Evolutionary conservation across 53 echinoderm and acorn worm species (phyloP), one percentile per base, ranked within the genome.

Genomic region (Glandiceps talaboti): DNA sequence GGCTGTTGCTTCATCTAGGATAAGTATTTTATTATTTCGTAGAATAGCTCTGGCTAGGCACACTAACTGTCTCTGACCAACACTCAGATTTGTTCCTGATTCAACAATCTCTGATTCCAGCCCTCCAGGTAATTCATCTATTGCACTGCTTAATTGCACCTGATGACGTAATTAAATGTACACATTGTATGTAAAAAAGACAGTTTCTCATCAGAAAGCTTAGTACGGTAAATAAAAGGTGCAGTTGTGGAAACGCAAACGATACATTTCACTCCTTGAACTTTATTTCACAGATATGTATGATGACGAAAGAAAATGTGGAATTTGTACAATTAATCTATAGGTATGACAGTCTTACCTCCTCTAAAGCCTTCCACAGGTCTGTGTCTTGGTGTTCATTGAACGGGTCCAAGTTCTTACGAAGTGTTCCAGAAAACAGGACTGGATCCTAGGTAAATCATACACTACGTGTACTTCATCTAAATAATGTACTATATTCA

Each of bases 391-490:
- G 31, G 73, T 97, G 97, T 14, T 93, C 73, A 1, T 75, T 75
- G 79, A 97, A 97, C 20, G 97, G 97, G 77, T 97, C 97, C 31
- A 97, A 77, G 81, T 97, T 97, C 45, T 79, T 93, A n/a, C 97
- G 79, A 0, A 97, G 81, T 0, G 93, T 91, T 1, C 97, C 97
- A 64, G 92, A 92, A 74, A 97, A 97, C 81, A 97, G 28, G 26
- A 90, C 93, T 27, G 97, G 97, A 75, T 97, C 97, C 97, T 97
- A 74, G n/a, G n/a, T n/a, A n/a, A n/a, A n/a, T n/a, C n/a, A n/a
- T n/a, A n/a, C n/a, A n/a, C n/a, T n/a, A n/a, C n/a, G n/a, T n/a
- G n/a, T n/a, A 28, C 74, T 32, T 14, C 64, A 45, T 6, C 6
- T 6, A 45, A 45, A 12, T 12, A 6, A 20, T 45, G 20, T n/a